Base-by-base conservation (phyloP, 2,888 invertebrate species). In the Drosophila pseudotalamancana region DNA sequence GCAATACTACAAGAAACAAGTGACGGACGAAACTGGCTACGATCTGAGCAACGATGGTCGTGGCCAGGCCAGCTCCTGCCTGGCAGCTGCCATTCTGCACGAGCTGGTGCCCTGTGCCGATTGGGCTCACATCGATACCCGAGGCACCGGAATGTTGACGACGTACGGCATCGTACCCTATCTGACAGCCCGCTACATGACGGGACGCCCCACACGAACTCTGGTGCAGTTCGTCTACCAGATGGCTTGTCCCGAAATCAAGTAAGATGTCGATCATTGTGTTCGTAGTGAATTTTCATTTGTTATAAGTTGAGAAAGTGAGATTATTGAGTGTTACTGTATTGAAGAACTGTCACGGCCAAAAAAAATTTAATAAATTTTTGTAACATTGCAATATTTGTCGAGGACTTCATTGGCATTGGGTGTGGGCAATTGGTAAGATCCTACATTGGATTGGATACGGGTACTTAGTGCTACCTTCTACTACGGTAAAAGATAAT, bases 111-210 rank as follows among this genome's bases (percentile, higher is more conserved):
- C 91, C 0, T 93, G 93, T 80, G 91, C 92, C 27, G 93, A 94
- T 68, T 95, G 95, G 95, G 88, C 95, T 74, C 95, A 95, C 91
- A 85, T 95, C 81, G 95, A 96, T 91, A 95, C 95, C 56, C 93
- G 95, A 35, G 95, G 95, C 59, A 95, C 95, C 34, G 94, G 95
- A 31, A 93, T 94, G 92, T 71, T 92, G n/a, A 92, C 93, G 48
- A 92, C 91, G 76, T 92, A 89, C 68, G 93, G 92, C 50, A 92
- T 94, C 63, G 92, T 94, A 43, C 93, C 94, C 6, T 95, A 95
- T 91, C 91, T 95, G 43, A 87, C 90, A 45, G 90, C 92, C 78
- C 93, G 93, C 55, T 92, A 92, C 69, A 93, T 94, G 93, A 92
- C 93, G 21, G 94, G 94, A 34, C 92, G 95, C 0, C 94, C 95